A percentile compares a stretch with the other conserved stretches of the same genome.
phyloP scores from a whole-genome alignment of 2,888 invertebrate genomes.

The Drosophila prolongata region DNA sequence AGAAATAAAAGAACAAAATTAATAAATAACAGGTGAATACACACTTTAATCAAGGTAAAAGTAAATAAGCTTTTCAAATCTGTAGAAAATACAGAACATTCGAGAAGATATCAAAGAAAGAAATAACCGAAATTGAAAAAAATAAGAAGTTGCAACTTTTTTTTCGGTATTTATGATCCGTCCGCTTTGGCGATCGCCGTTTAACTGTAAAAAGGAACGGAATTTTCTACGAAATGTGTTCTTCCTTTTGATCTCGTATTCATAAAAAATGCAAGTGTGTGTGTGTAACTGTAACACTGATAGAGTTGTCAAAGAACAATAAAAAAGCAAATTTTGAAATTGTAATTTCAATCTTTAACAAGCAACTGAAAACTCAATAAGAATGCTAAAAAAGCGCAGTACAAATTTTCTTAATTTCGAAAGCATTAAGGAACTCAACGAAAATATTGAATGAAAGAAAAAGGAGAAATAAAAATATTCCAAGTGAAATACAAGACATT shows the following conservation, averaged over 20 bases:
- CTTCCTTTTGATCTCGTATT: not conserved
- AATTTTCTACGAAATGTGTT: not conserved
- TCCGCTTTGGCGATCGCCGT: not conserved
- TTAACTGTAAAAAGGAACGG: conserved; percentile 27
- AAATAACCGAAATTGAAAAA: conserved; percentile 5
- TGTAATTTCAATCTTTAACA: no score
- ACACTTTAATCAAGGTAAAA: not conserved
- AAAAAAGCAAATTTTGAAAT: not conserved
- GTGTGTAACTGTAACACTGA: conserved; percentile 1
- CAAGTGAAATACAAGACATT: no score
- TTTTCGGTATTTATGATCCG: conserved; percentile 2
- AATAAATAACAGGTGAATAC: not conserved
- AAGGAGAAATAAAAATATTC: no score
- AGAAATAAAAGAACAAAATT: conserved; percentile 28
- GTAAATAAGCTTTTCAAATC: not conserved
- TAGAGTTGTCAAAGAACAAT: not conserved
- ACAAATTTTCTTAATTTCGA: no score
- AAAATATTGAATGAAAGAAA: no score
- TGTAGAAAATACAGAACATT: conserved; percentile 31
- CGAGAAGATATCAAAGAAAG: conserved; percentile 2
- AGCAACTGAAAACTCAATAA: no score
- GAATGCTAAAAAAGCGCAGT: no score
- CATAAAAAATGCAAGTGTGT: no score
- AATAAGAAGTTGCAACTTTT: not conserved
- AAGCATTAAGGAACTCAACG: no score